Conservation (phyloP, 35 echinoderm and acorn worm genomes). For the Lytechinus pictus region DNA sequence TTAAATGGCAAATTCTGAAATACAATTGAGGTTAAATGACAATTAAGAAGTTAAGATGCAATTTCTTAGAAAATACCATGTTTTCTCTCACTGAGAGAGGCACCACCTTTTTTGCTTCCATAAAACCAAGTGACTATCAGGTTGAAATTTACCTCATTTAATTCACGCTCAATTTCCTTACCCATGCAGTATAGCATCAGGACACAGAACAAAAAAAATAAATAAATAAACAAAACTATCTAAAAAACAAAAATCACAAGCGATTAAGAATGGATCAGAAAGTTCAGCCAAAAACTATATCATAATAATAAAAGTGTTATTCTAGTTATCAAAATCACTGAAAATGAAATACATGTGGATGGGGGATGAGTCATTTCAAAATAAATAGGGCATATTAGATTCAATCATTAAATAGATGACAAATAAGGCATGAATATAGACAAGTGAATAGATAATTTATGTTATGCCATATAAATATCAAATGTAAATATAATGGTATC, state of each 20-base stretch:
- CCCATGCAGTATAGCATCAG: not conserved
- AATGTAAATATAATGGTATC: not conserved
- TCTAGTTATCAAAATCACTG: not conserved
- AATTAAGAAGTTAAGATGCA: too few species aligned
- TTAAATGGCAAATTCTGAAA: too few species aligned
- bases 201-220: not conserved
- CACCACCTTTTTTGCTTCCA: too few species aligned
- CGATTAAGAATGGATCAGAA: not conserved
- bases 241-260: conserved; percentile 2
- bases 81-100: too few species aligned
- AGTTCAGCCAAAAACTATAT: not conserved
- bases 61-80: too few species aligned
- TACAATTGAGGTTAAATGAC: too few species aligned
- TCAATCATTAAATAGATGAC: not conserved
- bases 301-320: not conserved
- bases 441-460: not conserved
- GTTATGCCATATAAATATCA: not conserved
- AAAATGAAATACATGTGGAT: not conserved
- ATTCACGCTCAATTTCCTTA: not conserved
- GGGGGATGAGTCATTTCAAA: not conserved
- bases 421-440: not conserved
- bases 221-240: not conserved
- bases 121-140: too few species aligned
- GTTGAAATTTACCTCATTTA: not conserved
- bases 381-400: not conserved